Evolutionary conservation across 2,888 invertebrate species (phyloP).

Genomic region (Rhopalosiphum nymphaeae): DNA sequence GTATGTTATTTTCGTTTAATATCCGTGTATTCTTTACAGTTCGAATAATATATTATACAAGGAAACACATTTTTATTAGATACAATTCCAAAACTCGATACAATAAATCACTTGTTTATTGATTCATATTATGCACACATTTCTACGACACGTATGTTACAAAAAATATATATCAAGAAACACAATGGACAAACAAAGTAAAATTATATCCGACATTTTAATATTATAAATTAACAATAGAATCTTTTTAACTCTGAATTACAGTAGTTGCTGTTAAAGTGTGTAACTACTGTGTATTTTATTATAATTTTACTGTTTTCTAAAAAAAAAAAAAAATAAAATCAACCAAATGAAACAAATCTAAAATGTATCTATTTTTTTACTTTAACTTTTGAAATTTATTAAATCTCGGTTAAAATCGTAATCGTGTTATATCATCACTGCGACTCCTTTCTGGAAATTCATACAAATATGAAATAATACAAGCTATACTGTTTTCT

Average conservation of each 20-base stretch:
- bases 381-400: background rate
- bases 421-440: background rate
- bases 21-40: background rate
- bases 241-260: background rate
- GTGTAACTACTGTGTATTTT: background rate
- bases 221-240: background rate
- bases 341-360: background rate
- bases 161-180: background rate
- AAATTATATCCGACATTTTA: background rate
- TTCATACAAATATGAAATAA: background rate
- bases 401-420: background rate
- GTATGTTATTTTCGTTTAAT: background rate
- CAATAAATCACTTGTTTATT: background rate
- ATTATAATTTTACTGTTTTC: background rate
- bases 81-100: background rate
- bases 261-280: background rate
- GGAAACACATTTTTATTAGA: background rate
- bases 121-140: background rate
- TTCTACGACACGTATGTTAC: background rate
- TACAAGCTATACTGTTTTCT: background rate
- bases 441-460: background rate
- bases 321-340: background rate
- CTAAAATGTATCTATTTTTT: background rate
- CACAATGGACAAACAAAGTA: background rate
- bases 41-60: background rate